These are phyloP conservation scores for Cheilosia impressa DNA, from an alignment of 2,888 invertebrate genomes.

Conservation along the genomic window DNA sequence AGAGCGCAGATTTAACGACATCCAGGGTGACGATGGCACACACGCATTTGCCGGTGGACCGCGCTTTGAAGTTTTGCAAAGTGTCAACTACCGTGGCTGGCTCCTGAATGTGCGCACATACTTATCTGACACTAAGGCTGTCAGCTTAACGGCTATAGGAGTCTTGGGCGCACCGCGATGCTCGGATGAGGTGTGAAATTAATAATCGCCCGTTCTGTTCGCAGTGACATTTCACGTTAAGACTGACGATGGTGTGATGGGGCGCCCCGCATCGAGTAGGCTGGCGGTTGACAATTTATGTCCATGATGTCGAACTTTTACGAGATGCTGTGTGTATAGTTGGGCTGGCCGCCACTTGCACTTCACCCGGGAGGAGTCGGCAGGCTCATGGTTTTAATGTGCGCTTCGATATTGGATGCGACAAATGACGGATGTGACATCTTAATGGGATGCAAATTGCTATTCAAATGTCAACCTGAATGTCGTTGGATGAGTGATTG, in stretches of 20 bases:
- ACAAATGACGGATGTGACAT: conserved; percentile 74
- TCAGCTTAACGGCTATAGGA: conserved; percentile 66
- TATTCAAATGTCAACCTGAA: conserved; percentile 64
- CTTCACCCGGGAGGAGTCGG: neutral
- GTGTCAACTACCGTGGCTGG: conserved; percentile 60
- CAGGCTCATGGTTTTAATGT: conserved; percentile 6
- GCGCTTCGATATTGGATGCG: conserved; percentile 49
- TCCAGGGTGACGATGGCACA: conserved; percentile 69
- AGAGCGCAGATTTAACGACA: conserved; percentile 54
- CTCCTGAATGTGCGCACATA: conserved; percentile 52
- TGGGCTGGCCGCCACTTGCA: neutral
- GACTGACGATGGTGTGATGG: conserved; percentile 39
- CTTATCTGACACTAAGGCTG: conserved; percentile 70
- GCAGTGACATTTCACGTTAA: conserved; percentile 72
- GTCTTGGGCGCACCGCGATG: conserved; percentile 28
- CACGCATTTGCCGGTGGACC: conserved; percentile 40
- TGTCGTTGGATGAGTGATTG: conserved; percentile 67
- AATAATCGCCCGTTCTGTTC: conserved; percentile 68
- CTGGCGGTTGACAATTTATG: conserved; percentile 61
- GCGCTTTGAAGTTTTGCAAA: conserved; percentile 48
- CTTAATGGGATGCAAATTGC: conserved; percentile 72
- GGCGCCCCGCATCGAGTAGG: conserved; percentile 39
- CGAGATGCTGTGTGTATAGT: too few species aligned
- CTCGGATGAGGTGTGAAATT: conserved; percentile 72
- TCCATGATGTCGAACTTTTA: conserved; percentile 20